phyloP scores from a whole-genome alignment of 92 coral and sea anemone species.

The Palythoa heliodiscus region DNA sequence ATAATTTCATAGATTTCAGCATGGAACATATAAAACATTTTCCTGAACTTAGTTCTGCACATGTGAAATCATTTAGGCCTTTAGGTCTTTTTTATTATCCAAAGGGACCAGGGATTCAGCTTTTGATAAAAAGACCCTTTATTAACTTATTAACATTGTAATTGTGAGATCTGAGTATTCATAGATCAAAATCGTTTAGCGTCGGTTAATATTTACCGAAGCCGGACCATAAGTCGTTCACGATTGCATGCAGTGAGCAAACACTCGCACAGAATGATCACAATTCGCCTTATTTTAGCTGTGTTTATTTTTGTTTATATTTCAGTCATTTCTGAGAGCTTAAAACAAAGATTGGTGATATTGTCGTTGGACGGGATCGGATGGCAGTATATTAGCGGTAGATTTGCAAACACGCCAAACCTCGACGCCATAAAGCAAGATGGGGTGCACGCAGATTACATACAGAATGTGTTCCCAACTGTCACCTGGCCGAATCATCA shows the following conservation, averaged over 20 bases:
- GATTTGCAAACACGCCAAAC: slow-evolving; percentile 74
- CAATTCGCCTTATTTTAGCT: neutral
- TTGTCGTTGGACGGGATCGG: slow-evolving; percentile 94
- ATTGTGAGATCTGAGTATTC: no score
- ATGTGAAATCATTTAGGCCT: no score
- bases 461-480: slow-evolving; percentile 79
- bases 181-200: no score
- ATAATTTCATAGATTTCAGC: no score
- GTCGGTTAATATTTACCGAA: neutral
- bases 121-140: no score
- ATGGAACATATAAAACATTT: no score
- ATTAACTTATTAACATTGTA: no score
- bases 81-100: no score
- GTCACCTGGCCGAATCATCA: slow-evolving; percentile 97
- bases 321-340: neutral
- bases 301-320: neutral
- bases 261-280: neutral
- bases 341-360: slow-evolving; percentile 53
- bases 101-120: no score
- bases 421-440: slow-evolving; percentile 62
- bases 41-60: no score
- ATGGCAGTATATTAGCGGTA: slow-evolving; percentile 80
- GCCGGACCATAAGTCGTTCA: neutral
- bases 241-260: neutral
- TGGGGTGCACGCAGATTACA: slow-evolving; percentile 83